phyloP scores from a whole-genome alignment of 2,797 vertebrate genomes.

The Prionace glauca region DNA sequence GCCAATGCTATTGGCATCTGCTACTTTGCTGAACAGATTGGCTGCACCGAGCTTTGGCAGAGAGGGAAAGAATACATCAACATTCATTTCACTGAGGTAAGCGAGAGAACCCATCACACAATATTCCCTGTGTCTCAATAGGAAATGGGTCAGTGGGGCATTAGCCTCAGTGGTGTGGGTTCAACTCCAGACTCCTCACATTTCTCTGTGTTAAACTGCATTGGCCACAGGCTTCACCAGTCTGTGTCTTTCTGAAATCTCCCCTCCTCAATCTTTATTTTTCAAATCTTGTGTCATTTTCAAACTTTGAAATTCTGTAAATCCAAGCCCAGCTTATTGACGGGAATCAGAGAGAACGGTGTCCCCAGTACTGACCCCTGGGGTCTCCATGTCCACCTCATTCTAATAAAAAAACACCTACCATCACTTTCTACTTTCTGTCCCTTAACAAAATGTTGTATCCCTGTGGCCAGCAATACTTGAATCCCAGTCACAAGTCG shows the following conservation, averaged over 20 bases:
- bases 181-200: background rate
- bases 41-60: slow-evolving; percentile 62
- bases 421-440: background rate
- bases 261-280: background rate
- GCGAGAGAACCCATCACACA: background rate
- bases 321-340: background rate
- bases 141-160: background rate
- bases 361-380: background rate
- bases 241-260: background rate
- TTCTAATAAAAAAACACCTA: background rate
- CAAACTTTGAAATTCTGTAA: background rate
- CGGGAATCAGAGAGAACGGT: background rate
- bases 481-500: background rate
- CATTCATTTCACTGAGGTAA: slow-evolving; percentile 71
- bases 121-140: background rate
- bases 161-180: background rate
- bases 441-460: background rate
- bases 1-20: slow-evolving; percentile 72
- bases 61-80: slow-evolving; percentile 67
- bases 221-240: background rate
- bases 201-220: background rate
- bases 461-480: background rate
- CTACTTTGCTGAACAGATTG: slow-evolving; percentile 68
- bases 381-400: background rate
- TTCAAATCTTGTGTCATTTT: background rate